Conservation (phyloP, 2,797 vertebrate genomes). For the Cryptoblepharus egeriae region DNA sequence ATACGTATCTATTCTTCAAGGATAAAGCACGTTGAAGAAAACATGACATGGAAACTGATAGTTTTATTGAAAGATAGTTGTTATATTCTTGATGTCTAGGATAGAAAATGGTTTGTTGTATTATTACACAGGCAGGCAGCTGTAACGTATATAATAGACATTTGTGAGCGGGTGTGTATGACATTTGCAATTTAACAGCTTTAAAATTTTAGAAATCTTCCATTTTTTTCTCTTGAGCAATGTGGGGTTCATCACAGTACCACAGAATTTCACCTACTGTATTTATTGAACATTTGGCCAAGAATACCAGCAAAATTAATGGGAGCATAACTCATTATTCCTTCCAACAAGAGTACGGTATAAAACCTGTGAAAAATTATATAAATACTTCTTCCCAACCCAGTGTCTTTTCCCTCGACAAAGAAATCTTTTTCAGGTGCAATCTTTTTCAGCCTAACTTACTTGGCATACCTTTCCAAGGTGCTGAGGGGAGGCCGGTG, state of each 20-base stretch:
- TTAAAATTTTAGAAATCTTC: background rate
- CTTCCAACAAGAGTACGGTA: background rate
- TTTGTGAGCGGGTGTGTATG: background rate
- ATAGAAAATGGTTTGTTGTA: constrained; percentile 3
- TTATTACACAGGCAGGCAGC: constrained; percentile 4
- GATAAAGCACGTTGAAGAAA: background rate
- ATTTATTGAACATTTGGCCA: background rate
- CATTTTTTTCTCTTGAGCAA: background rate
- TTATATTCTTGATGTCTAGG: background rate
- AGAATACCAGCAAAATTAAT: background rate
- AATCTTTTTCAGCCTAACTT: no score
- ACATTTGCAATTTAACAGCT: constrained; percentile 1
- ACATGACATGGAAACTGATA: background rate
- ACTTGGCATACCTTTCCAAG: no score
- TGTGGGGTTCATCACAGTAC: constrained; percentile 1
- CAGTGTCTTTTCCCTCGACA: no score
- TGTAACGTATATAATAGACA: constrained; percentile 13
- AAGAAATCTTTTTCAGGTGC: no score
- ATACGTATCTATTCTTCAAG: background rate
- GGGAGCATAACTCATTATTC: background rate
- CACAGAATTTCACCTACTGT: background rate
- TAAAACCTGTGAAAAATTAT: no score
- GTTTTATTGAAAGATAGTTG: background rate
- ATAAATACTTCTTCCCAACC: no score
- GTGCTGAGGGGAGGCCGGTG: no score